Evolutionary conservation across 2,113 vertebrate genomes (phyloP).

Genomic region (Myotis davidii): DNA sequence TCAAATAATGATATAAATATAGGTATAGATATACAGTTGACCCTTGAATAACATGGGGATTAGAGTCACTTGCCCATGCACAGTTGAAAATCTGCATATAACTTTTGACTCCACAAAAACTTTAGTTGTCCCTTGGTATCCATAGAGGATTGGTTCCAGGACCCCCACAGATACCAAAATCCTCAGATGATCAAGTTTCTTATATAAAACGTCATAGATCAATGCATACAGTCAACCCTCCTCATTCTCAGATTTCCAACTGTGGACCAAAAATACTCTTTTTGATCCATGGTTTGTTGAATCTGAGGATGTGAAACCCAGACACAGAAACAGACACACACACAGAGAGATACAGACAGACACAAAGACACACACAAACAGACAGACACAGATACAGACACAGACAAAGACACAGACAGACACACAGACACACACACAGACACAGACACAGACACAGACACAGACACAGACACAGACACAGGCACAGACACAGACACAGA

Average conservation of each 20-base stretch:
- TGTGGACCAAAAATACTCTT: not conserved
- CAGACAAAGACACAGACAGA: not conserved
- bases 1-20: not conserved
- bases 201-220: not conserved
- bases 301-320: not conserved
- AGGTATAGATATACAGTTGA: not conserved
- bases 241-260: not conserved
- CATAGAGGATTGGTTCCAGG: not conserved
- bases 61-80: too few species aligned
- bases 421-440: not conserved
- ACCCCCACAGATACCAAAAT: not conserved
- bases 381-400: not conserved
- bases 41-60: not conserved
- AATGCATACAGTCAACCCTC: not conserved
- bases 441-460: not conserved
- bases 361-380: not conserved
- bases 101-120: not conserved
- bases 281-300: not conserved
- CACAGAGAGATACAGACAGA: not conserved
- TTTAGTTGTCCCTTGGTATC: not conserved
- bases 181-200: not conserved
- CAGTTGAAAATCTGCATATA: not conserved
- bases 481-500: too few species aligned
- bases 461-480: too few species aligned
- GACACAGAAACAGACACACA: not conserved